Percentiles rank a stretch among this genome's conserved stretches.
phyloP scores from a whole-genome alignment of 2,797 vertebrate genomes.

The Austrolebias charrua region DNA sequence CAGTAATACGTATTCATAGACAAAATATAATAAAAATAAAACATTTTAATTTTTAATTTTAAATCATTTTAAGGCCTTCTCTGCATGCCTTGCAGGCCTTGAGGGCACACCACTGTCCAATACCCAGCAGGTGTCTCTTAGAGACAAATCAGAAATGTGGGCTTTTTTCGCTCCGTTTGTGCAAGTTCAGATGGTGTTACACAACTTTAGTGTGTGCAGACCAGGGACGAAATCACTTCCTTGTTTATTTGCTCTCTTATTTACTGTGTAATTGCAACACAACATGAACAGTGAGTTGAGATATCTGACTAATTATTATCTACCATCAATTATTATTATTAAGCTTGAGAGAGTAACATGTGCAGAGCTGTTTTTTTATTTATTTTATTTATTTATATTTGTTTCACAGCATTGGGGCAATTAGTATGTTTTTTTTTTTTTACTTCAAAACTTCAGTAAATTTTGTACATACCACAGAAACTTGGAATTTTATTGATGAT shows the following conservation, averaged over 20 bases:
- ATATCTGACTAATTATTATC: slow-evolving; percentile 17
- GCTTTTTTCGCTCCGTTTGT: neutral
- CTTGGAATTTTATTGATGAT: too few species aligned
- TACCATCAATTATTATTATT: slow-evolving; percentile 4
- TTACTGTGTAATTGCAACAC: slow-evolving; percentile 14
- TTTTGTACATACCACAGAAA: too few species aligned
- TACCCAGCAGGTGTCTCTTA: neutral
- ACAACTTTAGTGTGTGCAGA: neutral
- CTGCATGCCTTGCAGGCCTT: too few species aligned
- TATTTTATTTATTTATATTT: neutral
- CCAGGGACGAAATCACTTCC: slow-evolving; percentile 2
- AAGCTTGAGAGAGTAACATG: neutral
- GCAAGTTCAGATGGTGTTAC: neutral
- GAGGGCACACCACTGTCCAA: too few species aligned
- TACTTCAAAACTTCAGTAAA: too few species aligned
- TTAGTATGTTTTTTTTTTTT: neutral
- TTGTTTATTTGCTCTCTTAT: slow-evolving; percentile 16
- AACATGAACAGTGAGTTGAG: slow-evolving; percentile 11
- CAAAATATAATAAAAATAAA: too few species aligned
- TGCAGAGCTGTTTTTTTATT: neutral
- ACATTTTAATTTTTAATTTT: too few species aligned
- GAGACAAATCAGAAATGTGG: neutral
- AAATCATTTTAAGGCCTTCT: too few species aligned
- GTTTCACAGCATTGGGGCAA: neutral
- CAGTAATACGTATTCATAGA: too few species aligned